A percentile compares a stretch with the other conserved stretches of the same genome.
These are phyloP conservation scores for Xanthorhoe designata DNA, from an alignment of 2,888 invertebrate genomes.

Conservation along the genomic window DNA sequence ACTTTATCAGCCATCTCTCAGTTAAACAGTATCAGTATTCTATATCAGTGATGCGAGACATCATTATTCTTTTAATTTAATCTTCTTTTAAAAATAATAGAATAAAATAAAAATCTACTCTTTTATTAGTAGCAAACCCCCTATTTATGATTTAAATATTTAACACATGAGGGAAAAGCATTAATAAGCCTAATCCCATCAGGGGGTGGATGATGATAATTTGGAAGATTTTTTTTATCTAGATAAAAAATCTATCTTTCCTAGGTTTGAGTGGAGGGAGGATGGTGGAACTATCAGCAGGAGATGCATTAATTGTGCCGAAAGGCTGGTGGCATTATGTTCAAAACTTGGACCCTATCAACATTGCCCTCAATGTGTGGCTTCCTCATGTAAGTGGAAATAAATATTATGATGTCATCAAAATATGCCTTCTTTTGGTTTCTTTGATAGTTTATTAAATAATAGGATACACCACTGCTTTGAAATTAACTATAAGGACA, in stretches of 20 bases:
- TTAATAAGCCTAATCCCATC: background rate
- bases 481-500: too few relatives aligned
- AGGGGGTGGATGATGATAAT: background rate
- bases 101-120: too few relatives aligned
- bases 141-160: too few relatives aligned
- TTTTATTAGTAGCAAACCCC: too few relatives aligned
- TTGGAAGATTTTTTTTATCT: slow-evolving; percentile 25
- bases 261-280: slow-evolving; percentile 74
- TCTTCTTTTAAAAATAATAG: too few relatives aligned
- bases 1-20: background rate
- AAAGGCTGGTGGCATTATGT: slow-evolving; percentile 99
- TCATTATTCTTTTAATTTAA: too few relatives aligned
- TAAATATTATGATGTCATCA: background rate
- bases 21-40: background rate
- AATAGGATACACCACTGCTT: background rate
- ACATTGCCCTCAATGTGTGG: slow-evolving; percentile 89
- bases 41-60: too few relatives aligned
- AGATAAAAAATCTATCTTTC: too few relatives aligned
- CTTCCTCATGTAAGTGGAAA: slow-evolving; percentile 87
- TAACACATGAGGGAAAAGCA: too few relatives aligned
- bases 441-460: background rate
- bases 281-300: slow-evolving; percentile 90
- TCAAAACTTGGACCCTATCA: slow-evolving; percentile 90
- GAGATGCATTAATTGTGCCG: slow-evolving; percentile 93
- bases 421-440: background rate